Evolutionary conservation across 2,113 vertebrate genomes (phyloP), one percentile per base, ranked within the genome.

Genomic region (Semnornis frantzii): DNA sequence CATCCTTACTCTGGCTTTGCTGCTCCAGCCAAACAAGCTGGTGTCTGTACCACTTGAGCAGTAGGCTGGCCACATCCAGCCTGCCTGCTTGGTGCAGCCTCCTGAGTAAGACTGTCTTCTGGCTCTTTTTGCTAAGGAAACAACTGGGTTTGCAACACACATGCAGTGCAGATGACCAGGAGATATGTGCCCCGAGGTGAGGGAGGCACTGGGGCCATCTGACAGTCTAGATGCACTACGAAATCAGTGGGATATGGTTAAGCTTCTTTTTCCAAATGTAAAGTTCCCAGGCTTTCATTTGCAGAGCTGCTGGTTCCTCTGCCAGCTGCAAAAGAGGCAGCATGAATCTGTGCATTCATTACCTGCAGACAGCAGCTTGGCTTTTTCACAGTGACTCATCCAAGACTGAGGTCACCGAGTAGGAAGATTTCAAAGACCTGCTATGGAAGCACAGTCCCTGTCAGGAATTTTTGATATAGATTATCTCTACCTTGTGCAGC

Each of bases 381-480:
- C 85, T 94, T 90, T 85, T 90, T 57, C 75, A 65, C 57, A 33
- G 69, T 93, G 91, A 93, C 87, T 97, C 84, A 94, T 42, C 85
- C 82, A 93, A 92, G 72, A 78, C 91, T 86, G 64, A 94, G 93
- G 95, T 95, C 95, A 87, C 64, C 64, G 91, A 93, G 91, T 87
- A 82, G 83, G 94, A 91, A 86, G 75, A 33, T 95, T 94, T 94
- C 87, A 92, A 94, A 93, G 93, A 52, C 60, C 83, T 88, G 75
- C 23, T 72, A 90, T 89, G 75, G 58, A 77, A 84, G 82, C 84
- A 89, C 30, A 84, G 79, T 92, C 85, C 62, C 96, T 90, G 89
- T 90, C 91, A 95, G 91, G 80, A 93, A 90, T 96, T 95, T 96
- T 93, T 96, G 92, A 94, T 95, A 86, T 64, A 92, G 92, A 93